Conservation (phyloP, 2,797 vertebrate genomes). For the Cossypha heuglini region DNA sequence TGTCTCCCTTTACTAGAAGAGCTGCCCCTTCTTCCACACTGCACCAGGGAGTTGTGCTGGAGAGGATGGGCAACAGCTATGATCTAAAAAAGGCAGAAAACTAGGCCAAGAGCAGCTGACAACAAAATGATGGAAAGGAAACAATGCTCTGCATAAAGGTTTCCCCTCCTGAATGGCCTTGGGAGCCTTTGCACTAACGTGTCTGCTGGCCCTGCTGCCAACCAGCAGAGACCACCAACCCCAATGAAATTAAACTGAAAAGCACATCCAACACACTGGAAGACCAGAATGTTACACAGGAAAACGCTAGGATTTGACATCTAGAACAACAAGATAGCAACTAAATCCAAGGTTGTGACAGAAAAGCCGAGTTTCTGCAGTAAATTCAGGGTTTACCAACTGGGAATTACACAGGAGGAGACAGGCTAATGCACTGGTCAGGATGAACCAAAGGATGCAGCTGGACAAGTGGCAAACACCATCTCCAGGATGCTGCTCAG, state of each 20-base stretch:
- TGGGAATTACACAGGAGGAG: neutral
- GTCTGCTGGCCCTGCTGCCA: neutral
- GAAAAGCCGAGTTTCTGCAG: neutral
- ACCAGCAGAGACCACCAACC: neutral
- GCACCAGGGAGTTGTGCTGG: rapidly evolving
- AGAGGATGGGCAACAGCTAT: neutral
- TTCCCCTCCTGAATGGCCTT: neutral
- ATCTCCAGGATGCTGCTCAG: neutral
- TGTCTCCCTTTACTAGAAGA: neutral
- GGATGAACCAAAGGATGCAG: neutral
- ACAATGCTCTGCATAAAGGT: neutral
- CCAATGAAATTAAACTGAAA: neutral
- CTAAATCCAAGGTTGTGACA: neutral
- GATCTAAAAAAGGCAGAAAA: neutral
- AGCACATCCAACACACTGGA: neutral
- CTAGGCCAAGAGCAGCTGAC: neutral
- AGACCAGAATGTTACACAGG: neutral
- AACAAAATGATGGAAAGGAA: neutral
- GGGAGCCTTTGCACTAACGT: neutral
- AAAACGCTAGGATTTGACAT: neutral
- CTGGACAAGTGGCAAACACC: neutral
- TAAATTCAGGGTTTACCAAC: neutral
- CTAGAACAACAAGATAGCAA: neutral
- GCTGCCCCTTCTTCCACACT: neutral
- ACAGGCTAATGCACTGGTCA: neutral